Conservation (phyloP, 2,113 vertebrate genomes). For the Bothrops jararaca region DNA sequence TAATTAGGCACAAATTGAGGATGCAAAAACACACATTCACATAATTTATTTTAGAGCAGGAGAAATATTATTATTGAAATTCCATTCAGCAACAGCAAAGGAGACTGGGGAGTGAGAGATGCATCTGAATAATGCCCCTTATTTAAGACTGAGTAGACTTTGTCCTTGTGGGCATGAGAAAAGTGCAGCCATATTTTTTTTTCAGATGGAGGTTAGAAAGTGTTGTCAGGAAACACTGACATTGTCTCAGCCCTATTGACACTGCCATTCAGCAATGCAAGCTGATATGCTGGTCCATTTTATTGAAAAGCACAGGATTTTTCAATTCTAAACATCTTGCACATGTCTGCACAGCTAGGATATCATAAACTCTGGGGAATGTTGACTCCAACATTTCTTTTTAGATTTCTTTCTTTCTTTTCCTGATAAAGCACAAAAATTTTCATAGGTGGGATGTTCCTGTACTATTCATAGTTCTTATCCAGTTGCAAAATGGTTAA, state of each 20-base stretch:
- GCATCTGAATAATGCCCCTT: conserved; percentile 12
- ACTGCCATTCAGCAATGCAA: neutral
- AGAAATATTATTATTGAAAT: conserved; percentile 5
- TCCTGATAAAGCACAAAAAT: neutral
- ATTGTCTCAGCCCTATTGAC: neutral
- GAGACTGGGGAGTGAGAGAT: neutral
- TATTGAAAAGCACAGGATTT: neutral
- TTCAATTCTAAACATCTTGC: neutral
- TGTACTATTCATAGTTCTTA: neutral
- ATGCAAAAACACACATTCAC: neutral
- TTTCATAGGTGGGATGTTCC: neutral
- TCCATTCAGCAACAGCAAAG: neutral
- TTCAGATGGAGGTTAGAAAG: neutral
- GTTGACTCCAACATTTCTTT: neutral
- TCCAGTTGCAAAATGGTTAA: neutral
- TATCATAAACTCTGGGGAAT: neutral
- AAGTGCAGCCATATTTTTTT: neutral
- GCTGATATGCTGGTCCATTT: neutral
- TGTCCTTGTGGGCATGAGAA: neutral
- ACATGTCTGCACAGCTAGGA: too few species aligned
- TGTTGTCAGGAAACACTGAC: neutral
- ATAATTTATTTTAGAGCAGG: neutral
- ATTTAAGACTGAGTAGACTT: neutral
- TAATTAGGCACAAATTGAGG: conserved; percentile 19
- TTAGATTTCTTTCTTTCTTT: neutral